Percentiles rank a stretch among this genome's conserved stretches.
These are phyloP conservation scores for Clepsis dumicolana DNA, from an alignment of 2,888 invertebrate species.

Conservation along the genomic window DNA sequence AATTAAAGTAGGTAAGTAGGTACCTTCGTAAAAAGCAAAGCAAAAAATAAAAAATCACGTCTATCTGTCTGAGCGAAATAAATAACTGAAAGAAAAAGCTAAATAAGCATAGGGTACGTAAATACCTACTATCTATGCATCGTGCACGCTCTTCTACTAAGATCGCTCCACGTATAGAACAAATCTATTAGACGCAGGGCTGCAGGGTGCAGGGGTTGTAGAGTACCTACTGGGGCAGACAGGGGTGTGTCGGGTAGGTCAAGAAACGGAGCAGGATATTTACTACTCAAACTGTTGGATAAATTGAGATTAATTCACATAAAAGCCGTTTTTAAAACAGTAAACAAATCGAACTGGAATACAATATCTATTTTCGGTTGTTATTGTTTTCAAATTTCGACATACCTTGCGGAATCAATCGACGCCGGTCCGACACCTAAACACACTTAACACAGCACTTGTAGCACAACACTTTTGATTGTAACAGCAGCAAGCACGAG, in stretches of 20 bases:
- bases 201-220: slow-evolving; percentile 36
- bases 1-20: too few relatives aligned
- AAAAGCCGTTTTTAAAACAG: background rate
- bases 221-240: slow-evolving; percentile 18
- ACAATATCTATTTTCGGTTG: slow-evolving; percentile 9
- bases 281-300: background rate
- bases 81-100: too few relatives aligned
- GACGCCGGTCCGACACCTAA: slow-evolving; percentile 64
- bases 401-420: slow-evolving; percentile 74
- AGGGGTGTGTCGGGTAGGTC: slow-evolving; percentile 42
- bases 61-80: too few relatives aligned
- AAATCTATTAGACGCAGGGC: slow-evolving; percentile 17
- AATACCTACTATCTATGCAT: background rate
- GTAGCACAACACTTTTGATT: slow-evolving; percentile 33
- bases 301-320: background rate
- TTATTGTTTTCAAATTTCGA: slow-evolving; percentile 36
- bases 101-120: too few relatives aligned
- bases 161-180: slow-evolving; percentile 37
- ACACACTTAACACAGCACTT: slow-evolving; percentile 47
- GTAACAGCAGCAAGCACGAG: slow-evolving; percentile 49
- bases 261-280: slow-evolving; percentile 12
- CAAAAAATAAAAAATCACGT: too few relatives aligned
- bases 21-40: too few relatives aligned
- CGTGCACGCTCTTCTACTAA: background rate
- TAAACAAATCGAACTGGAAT: slow-evolving; percentile 13